Evolutionary conservation across 2,113 vertebrate species (phyloP).

Genomic region (Morone chrysops): DNA sequence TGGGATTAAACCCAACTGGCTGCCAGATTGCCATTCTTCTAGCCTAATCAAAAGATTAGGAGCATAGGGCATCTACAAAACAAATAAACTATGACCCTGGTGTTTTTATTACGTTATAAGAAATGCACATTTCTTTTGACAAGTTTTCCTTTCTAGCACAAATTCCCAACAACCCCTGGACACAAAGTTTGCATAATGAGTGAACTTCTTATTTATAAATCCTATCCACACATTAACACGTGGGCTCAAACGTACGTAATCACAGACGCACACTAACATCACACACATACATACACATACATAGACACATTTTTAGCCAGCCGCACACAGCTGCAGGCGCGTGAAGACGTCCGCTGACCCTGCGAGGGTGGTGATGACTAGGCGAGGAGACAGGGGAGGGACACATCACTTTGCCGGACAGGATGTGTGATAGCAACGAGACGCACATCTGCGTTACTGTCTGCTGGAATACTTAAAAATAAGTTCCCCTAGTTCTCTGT

Average conservation of each 20-base stretch:
- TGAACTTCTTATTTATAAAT: constrained; percentile 15
- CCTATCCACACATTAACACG: not conserved
- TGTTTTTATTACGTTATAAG: not conserved
- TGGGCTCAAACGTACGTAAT: not conserved
- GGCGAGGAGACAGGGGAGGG: constrained; percentile 54
- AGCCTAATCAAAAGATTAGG: constrained; percentile 81
- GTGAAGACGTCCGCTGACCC: constrained; percentile 36
- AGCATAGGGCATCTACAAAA: constrained; percentile 41
- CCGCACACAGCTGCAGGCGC: constrained; percentile 19
- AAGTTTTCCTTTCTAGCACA: not conserved
- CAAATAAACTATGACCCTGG: not conserved
- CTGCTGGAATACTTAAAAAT: constrained; percentile 58
- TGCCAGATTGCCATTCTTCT: constrained; percentile 73
- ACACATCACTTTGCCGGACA: constrained; percentile 41
- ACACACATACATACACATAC: no score
- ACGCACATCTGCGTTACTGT: constrained; percentile 33
- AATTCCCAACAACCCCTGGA: not conserved
- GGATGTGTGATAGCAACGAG: constrained; percentile 46
- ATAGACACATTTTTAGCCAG: constrained; percentile 5
- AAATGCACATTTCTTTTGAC: not conserved
- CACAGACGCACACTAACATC: not conserved
- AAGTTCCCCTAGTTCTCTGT: constrained; percentile 8
- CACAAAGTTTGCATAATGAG: no score
- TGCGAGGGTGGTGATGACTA: constrained; percentile 51
- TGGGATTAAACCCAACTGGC: constrained; percentile 66